These are phyloP conservation scores for Acleris emargana DNA, from an alignment of 2,888 invertebrate genomes.

Conservation along the genomic window DNA sequence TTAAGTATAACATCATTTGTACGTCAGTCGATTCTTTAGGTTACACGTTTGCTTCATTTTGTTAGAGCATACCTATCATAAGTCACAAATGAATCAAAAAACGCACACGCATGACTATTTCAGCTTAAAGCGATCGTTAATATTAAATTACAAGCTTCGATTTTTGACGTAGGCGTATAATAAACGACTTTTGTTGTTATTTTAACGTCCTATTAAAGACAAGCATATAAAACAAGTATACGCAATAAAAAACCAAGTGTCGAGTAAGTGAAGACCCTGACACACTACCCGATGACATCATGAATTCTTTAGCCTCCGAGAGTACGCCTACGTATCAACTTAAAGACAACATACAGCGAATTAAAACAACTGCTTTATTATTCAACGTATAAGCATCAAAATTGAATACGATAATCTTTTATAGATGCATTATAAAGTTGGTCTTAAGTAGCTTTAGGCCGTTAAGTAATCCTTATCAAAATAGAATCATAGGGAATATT, in stretches of 20 bases:
- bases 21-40: no score
- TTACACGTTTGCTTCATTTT: no score
- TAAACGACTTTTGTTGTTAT: constrained; percentile 32
- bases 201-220: constrained; percentile 17
- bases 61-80: background rate
- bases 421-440: constrained; percentile 7
- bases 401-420: constrained; percentile 17
- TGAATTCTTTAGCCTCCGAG: constrained; percentile 49
- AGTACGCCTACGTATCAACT: constrained; percentile 50
- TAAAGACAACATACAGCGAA: constrained; percentile 24
- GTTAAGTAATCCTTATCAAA: constrained; percentile 24
- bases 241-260: constrained; percentile 46
- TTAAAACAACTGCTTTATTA: constrained; percentile 33
- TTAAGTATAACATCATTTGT: no score
- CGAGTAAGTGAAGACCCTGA: constrained; percentile 61
- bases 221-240: constrained; percentile 31
- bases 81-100: background rate
- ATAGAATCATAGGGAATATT: constrained; percentile 25
- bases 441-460: constrained; percentile 11
- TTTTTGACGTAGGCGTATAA: constrained; percentile 20
- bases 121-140: background rate
- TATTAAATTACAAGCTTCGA: constrained; percentile 4
- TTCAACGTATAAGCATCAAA: constrained; percentile 26
- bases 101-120: background rate
- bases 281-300: constrained; percentile 62